Evolutionary conservation across 2,113 vertebrate species (phyloP), one percentile per base, ranked within the genome.

Genomic region (Pollachius pollachius): DNA sequence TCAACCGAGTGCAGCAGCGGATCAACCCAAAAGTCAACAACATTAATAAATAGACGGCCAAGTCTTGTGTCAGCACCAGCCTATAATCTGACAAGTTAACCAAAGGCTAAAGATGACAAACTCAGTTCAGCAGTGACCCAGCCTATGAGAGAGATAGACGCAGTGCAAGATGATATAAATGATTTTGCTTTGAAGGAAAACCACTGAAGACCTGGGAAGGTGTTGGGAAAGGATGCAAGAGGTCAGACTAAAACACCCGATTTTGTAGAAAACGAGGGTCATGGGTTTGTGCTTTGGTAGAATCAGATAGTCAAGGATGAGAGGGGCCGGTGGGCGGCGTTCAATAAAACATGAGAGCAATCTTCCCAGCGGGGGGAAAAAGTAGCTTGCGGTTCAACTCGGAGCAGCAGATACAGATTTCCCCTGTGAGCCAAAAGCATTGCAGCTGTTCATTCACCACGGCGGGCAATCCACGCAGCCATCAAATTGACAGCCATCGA

Each of bases 331-430:
- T 60, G 81, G 78, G 88, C 72, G 75, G 78, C 73, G 80, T 89
- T 91, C 88, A 90, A 87, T 89, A 90, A 90, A 90, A 90, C 87
- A 90, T 90, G 85, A 89, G 81, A 78, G 83, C 86, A 90, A 90
- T 91, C 85, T 89, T 87, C 84, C 84, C 87, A 80, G 78, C 75
- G 67, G 75, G 79, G 87, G 83, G 80, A 84, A 85, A 88, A 72
- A 72, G 77, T 71, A 48, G 7, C 76, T 56, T 1, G 74, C 75
- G 56, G 81, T 82, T 85, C 76, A 79, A 81, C 80, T 81, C 77
- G 60, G 60, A 72, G 83, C 83, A 78, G 73, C 76, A 83, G 76
- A 76, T 84, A 85, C 81, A 90, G 84, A 91, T 90, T 90, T 91
- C 90, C 89, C 90, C 74, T 73, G 85, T 83, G 87, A 84, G 73